Evolutionary conservation across 2,113 vertebrate genomes (phyloP).

Genomic region (Peromyscus polionotus): DNA sequence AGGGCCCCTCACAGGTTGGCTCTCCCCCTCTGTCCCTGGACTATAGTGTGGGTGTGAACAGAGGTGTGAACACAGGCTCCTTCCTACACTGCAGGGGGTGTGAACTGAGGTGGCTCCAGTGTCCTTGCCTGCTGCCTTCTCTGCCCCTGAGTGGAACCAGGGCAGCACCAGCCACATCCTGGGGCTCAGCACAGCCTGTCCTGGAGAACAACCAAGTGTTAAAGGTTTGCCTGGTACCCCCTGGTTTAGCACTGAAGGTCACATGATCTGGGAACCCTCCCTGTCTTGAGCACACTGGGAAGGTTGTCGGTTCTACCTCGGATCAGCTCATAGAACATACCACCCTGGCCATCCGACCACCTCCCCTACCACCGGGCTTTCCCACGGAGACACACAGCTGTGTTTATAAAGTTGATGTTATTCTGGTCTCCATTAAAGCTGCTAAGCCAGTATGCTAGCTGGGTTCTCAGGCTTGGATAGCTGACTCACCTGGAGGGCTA

Average conservation of each 20-base stretch:
- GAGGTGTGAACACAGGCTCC: neutral
- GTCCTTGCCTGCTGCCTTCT: neutral
- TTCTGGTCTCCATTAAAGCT: neutral
- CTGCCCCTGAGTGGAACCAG: neutral
- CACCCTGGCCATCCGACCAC: accelerated
- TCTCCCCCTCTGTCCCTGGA: neutral
- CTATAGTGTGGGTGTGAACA: accelerated
- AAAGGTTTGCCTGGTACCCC: neutral
- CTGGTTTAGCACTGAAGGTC: neutral
- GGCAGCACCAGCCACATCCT: accelerated
- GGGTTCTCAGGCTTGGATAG: neutral
- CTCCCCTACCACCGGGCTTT: neutral
- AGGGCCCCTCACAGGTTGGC: neutral
- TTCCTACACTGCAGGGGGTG: neutral
- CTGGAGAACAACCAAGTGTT: accelerated
- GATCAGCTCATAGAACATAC: accelerated
- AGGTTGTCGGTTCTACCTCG: neutral
- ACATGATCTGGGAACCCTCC: neutral
- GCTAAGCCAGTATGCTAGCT: neutral
- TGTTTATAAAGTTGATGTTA: neutral
- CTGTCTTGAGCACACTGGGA: neutral
- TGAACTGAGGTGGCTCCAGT: neutral
- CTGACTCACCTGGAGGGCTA: neutral
- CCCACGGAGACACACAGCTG: neutral
- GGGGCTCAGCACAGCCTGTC: accelerated